Evolutionary conservation across 2,888 invertebrate genomes (phyloP), one percentile per base, ranked within the genome.

Genomic region (Torymus auratus): DNA sequence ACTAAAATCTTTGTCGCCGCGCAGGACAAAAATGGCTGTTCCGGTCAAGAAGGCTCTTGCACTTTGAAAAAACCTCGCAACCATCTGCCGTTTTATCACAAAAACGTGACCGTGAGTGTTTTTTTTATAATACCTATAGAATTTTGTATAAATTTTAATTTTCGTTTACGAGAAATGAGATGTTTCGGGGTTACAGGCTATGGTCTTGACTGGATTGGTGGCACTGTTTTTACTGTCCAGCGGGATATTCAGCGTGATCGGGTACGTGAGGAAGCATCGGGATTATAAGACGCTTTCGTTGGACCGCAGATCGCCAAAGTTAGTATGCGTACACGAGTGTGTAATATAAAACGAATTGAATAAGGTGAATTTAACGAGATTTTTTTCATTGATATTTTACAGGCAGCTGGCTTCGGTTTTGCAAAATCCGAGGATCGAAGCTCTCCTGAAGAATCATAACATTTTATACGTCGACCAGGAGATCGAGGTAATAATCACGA

Each of bases 1-100:
- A 86, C 85, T 0, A 86, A 87, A 82, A 83, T 90, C 64, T 85
- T 86, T 28, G 86, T 89, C 2, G 77, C 75, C 17, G 86, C 86
- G 13, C 67, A 85, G 52, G 86, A 90, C 80, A 15, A 69, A 10
- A 72, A 82, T 23, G 86, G 85, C 15, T 90, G 90, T 68, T 72
- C 78, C 2, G 88, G 88, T 15, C 82, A 64, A 60, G 85, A 85
- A 68, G 87, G 87, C 60, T 81, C 75, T 62, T 82, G 84, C 5
- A 15, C 60, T 13, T 53, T 86, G 28, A 69, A 76, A 41, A 73
- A 52, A n/a, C 14, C 23, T 23, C 20, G 61, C 11, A 73, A 70
- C 4, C 15, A 23, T 62, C 17, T 41, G 41, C 7, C 71, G 5
- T 80, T 80, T 69, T 80, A 80, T 58, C 41, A 72, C n/a, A 80